Percentiles rank a stretch among this genome's conserved stretches.
phyloP scores from a whole-genome alignment of 2,113 vertebrate genomes.

The Willisornis vidua region DNA sequence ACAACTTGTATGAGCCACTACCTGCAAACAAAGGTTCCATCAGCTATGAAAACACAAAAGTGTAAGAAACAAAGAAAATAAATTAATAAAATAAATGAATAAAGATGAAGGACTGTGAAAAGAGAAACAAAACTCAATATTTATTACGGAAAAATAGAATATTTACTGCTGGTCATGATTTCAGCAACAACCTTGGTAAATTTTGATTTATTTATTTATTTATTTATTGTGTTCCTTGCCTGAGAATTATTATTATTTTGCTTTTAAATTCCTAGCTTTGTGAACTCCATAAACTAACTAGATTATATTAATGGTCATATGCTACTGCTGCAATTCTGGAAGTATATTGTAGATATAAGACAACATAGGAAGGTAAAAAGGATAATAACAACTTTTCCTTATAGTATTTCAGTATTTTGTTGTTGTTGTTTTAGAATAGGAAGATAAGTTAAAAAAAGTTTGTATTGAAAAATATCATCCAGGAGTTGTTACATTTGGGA shows the following conservation, averaged over 20 bases:
- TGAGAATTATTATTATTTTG: background rate
- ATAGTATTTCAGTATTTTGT: background rate
- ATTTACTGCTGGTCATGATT: background rate
- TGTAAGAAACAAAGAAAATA: background rate
- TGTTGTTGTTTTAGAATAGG: too few relatives aligned
- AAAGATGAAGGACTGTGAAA: background rate
- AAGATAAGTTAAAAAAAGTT: background rate
- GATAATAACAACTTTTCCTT: background rate
- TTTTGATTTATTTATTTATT: background rate
- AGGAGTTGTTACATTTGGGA: background rate
- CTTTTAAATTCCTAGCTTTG: background rate
- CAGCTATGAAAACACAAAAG: background rate
- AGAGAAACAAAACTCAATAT: background rate
- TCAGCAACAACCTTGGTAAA: background rate
- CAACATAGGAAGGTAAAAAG: background rate
- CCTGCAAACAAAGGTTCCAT: background rate
- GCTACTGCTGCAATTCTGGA: background rate
- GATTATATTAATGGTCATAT: background rate
- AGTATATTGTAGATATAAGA: background rate
- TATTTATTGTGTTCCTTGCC: background rate
- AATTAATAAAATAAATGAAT: background rate
- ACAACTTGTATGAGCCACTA: background rate
- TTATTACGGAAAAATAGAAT: background rate
- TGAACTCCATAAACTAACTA: background rate
- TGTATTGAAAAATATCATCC: background rate